Evolutionary conservation across 2,113 vertebrate genomes (phyloP).

Genomic region (Clarias macrocephalus): DNA sequence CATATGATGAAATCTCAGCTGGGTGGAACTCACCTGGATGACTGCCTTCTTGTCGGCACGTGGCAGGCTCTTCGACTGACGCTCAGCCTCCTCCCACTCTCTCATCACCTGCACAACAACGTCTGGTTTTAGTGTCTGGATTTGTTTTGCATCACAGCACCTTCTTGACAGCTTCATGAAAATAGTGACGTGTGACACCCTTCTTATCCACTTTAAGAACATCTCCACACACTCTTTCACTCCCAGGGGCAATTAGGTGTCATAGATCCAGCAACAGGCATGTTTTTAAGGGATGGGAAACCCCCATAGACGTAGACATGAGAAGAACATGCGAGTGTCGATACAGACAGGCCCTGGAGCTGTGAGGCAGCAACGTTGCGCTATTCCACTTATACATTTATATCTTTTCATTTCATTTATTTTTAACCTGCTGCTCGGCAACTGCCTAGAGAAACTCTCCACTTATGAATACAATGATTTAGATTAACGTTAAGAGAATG

Average conservation of each 20-base stretch:
- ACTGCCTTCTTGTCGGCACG: slow-evolving; percentile 96
- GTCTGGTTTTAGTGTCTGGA: background rate
- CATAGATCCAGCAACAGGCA: background rate
- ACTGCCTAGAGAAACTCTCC: too few species aligned
- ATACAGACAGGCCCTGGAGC: background rate
- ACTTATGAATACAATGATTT: background rate
- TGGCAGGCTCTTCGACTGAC: slow-evolving; percentile 91
- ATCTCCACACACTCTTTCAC: background rate
- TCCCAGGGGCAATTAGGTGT: background rate
- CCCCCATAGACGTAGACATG: background rate
- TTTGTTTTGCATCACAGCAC: background rate
- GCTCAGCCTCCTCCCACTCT: slow-evolving; percentile 97
- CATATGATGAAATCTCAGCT: background rate
- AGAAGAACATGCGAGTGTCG: background rate
- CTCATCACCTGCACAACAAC: slow-evolving; percentile 87
- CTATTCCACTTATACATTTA: background rate
- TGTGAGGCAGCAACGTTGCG: background rate
- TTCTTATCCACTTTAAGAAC: background rate
- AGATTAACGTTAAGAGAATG: background rate
- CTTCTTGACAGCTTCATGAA: background rate
- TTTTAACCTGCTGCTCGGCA: background rate
- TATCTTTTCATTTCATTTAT: background rate
- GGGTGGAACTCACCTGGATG: slow-evolving; percentile 84
- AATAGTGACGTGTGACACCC: background rate
- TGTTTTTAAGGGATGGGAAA: background rate